A percentile compares a stretch with the other conserved stretches of the same genome.
Evolutionary conservation across 2,113 vertebrate genomes (phyloP).

Genomic region (Heterotis niloticus): DNA sequence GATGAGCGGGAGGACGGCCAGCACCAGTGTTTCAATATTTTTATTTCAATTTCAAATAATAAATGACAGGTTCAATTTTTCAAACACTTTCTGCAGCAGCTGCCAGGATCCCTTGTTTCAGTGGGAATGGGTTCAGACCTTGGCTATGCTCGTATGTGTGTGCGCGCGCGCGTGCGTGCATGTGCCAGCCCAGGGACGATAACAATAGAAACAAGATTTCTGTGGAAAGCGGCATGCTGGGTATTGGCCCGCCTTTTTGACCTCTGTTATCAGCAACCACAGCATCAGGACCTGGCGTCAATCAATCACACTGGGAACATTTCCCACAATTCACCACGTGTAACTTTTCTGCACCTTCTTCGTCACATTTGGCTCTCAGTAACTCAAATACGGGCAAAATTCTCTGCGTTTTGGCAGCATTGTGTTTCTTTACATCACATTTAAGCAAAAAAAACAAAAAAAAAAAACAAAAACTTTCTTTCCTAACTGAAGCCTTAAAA

Average conservation of each 20-base stretch:
- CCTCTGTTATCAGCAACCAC: not conserved
- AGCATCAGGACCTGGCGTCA: constrained; percentile 7
- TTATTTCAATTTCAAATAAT: constrained; percentile 19
- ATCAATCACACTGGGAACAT: constrained; percentile 13
- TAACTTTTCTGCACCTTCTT: not conserved
- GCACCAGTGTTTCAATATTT: constrained; percentile 15
- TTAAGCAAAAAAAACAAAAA: not conserved
- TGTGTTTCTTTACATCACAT: not conserved
- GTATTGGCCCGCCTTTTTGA: not conserved
- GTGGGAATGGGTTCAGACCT: not conserved
- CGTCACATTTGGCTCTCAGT: not conserved
- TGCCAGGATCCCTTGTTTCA: not conserved
- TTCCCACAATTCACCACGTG: not conserved
- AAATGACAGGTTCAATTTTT: not conserved
- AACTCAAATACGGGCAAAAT: not conserved
- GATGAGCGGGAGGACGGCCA: constrained; percentile 4
- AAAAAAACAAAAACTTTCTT: too few relatives aligned
- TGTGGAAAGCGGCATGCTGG: not conserved
- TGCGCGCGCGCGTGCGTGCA: not conserved
- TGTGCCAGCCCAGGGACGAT: not conserved
- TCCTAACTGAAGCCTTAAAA: not conserved
- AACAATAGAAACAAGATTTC: not conserved
- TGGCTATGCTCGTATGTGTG: not conserved
- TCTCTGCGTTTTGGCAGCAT: not conserved
- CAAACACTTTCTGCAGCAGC: not conserved